A percentile compares a stretch with the other conserved stretches of the same genome.
phyloP scores from a whole-genome alignment of 2,113 vertebrate genomes.

The Prunella himalayana region DNA sequence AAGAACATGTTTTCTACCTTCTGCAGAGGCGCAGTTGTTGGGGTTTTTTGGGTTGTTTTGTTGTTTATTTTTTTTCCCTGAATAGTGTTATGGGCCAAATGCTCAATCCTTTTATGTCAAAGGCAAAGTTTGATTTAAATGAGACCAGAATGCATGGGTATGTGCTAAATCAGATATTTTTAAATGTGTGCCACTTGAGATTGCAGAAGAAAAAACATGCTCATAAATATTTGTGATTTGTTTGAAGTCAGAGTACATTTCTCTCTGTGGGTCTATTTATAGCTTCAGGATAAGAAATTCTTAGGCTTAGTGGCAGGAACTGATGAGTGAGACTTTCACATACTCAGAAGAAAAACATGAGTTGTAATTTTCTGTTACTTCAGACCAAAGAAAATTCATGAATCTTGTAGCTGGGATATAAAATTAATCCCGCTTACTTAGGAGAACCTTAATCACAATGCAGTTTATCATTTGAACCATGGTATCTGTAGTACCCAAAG shows the following conservation, averaged over 20 bases:
- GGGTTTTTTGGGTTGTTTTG: not conserved
- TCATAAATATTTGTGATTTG: constrained; percentile 3
- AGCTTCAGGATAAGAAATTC: constrained; percentile 42
- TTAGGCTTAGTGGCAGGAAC: not conserved
- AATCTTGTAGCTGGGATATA: not conserved
- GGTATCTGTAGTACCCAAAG: not conserved
- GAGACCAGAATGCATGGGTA: not conserved
- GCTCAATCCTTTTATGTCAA: not conserved
- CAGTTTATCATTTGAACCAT: not conserved
- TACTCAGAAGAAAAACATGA: not conserved
- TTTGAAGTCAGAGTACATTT: constrained; percentile 30
- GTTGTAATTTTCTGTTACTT: constrained; percentile 15
- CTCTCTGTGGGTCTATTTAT: constrained; percentile 19
- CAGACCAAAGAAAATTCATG: not conserved
- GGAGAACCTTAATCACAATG: not conserved
- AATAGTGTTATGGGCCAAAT: not conserved
- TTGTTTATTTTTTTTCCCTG: not conserved
- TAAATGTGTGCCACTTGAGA: not conserved
- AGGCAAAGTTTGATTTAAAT: not conserved
- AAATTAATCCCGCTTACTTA: constrained; percentile 16
- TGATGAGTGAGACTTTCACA: constrained; percentile 9
- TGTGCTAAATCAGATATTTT: constrained; percentile 9
- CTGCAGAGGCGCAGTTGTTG: accelerated
- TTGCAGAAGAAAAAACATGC: not conserved
- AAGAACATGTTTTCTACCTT: not conserved